A percentile compares a stretch with the other conserved stretches of the same genome.
phyloP scores from a whole-genome alignment of 2,797 vertebrate species.

The Sparus aurata region DNA sequence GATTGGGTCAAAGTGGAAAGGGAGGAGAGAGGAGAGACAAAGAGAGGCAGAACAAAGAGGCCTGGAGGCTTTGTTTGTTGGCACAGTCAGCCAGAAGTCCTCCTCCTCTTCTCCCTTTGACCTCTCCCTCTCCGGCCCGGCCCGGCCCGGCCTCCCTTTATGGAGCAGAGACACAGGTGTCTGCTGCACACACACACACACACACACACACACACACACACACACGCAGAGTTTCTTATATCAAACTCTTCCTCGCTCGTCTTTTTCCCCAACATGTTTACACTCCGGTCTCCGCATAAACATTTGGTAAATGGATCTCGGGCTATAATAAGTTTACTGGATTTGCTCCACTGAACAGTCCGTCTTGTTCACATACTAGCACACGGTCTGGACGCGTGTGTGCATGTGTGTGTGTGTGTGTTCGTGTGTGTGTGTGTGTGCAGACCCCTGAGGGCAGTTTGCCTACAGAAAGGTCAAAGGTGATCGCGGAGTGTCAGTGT shows the following conservation, averaged over 20 bases:
- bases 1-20: constrained; percentile 81
- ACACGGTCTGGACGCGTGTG: constrained; percentile 34
- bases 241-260: constrained; percentile 50
- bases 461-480: constrained; percentile 85
- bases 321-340: constrained; percentile 82
- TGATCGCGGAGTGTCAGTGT: constrained; percentile 78
- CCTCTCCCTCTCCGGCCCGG: constrained; percentile 72
- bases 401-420: constrained; percentile 36
- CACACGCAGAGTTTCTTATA: constrained; percentile 48
- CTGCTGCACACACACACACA: constrained; percentile 59
- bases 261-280: constrained; percentile 41
- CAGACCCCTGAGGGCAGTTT: constrained; percentile 71
- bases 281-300: constrained; percentile 58
- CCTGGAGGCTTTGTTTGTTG: constrained; percentile 85
- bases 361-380: constrained; percentile 62
- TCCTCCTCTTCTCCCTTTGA: constrained; percentile 81
- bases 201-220: constrained; percentile 21
- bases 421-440: constrained; percentile 45
- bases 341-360: constrained; percentile 65
- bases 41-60: constrained; percentile 82
- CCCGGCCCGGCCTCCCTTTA: constrained; percentile 77
- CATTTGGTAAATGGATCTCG: constrained; percentile 77
- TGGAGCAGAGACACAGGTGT: constrained; percentile 82
- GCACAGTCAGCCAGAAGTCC: constrained; percentile 83
- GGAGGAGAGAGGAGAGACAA: constrained; percentile 81